A percentile compares a stretch with the other conserved stretches of the same genome.
phyloP scores from a whole-genome alignment of 1,140 invertebrate genomes.

The Eriosoma lanigerum region DNA sequence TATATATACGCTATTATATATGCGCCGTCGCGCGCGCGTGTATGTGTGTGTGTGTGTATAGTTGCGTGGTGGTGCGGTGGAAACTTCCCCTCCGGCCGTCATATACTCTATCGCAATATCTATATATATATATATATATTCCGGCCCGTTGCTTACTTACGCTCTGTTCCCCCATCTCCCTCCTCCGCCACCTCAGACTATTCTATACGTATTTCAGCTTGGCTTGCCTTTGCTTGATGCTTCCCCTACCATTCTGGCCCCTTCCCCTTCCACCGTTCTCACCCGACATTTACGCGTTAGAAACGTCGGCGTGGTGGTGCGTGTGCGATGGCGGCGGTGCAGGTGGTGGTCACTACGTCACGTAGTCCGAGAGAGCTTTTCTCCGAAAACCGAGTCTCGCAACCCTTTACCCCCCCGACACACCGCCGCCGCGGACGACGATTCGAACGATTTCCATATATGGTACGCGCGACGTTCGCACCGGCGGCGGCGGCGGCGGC shows the following conservation, averaged over 20 bases:
- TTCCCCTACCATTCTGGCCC: no score
- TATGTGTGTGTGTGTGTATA: background rate
- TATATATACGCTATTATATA: background rate
- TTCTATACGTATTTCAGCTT: slow-evolving; percentile 1
- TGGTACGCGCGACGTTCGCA: background rate
- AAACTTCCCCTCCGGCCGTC: slow-evolving; percentile 8
- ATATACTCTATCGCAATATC: no score
- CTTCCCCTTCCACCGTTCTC: no score
- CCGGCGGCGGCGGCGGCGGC: no score
- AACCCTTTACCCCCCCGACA: slow-evolving; percentile 40
- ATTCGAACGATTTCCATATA: slow-evolving; percentile 51
- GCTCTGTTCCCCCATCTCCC: background rate
- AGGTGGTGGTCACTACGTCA: slow-evolving; percentile 46
- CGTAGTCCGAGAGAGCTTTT: slow-evolving; percentile 48
- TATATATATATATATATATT: background rate
- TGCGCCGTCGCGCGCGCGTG: background rate
- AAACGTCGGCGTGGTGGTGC: no score
- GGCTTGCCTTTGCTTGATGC: background rate
- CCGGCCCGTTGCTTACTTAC: slow-evolving; percentile 32
- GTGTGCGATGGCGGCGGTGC: background rate
- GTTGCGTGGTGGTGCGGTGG: no score
- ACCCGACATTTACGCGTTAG: no score
- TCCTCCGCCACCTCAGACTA: no score
- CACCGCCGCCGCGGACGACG: background rate
- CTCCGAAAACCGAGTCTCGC: slow-evolving; percentile 50